Evolutionary conservation across 1,140 invertebrate genomes (phyloP), one percentile per base, ranked within the genome.

Genomic region (Cataglyphis hispanica): DNA sequence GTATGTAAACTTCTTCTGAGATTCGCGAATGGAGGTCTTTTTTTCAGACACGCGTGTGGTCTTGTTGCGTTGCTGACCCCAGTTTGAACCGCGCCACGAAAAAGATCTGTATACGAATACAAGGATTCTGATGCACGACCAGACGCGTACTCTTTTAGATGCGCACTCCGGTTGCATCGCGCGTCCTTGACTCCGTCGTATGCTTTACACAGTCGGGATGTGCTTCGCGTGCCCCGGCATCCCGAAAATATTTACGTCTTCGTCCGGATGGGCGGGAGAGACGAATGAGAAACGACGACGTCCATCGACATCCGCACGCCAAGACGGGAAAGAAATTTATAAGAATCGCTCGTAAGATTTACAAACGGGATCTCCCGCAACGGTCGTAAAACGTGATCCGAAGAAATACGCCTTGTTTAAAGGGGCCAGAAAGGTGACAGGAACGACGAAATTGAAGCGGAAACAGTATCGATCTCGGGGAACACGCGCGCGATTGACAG

Each of bases 81-180:
- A 16, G 77, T 75, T 89, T 89, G 84, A 78, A 81, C 78, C 63
- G 58, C 58, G 53, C 11, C 56, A 50, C n/a, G 66, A 2, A 43
- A 77, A 46, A 77, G 37, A 64, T 58, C n/a, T 61, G 53, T 74
- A 77, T 72, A 87, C 34, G 1, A 10, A 46, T 13, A 46, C 43
- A 10, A 76, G 87, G 50, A 86, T 89, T 84, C 75, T 90, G 87
- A 90, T 84, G 87, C 87, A 90, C 75, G 88, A 81, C 77, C 75
- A 67, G 10, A 6, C n/a, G 72, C 67, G 43, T 89, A 86, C 60
- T 89, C 72, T 84, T 60, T 5, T 76, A 86, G 50, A 72, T 66
- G 87, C 56, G 66, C 50, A 74, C 77, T 66, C 86, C 66, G 40
- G 58, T 74, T 69, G 75, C 87, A 37, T 37, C 75, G 50, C 66